Conservation (phyloP, 2,797 vertebrate species). For the Pangasius krempfi region DNA sequence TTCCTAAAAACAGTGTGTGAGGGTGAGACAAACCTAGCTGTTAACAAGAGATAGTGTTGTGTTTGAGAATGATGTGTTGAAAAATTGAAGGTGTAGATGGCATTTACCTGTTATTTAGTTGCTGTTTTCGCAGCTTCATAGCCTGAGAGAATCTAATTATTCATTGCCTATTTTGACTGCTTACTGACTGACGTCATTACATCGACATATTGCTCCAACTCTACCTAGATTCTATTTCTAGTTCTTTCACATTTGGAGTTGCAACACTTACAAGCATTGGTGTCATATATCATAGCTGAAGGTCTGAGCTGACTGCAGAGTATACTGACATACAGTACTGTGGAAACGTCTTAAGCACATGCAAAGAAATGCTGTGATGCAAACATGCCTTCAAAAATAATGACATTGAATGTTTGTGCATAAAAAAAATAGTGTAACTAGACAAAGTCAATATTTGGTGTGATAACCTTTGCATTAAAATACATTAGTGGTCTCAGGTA, state of each 20-base stretch:
- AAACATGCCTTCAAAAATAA: neutral
- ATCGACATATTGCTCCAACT: neutral
- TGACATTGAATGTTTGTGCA: neutral
- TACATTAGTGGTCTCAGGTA: neutral
- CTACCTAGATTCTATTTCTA: conserved; percentile 10
- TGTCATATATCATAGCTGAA: conserved; percentile 3
- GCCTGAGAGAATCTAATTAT: conserved; percentile 15
- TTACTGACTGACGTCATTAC: neutral
- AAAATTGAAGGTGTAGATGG: conserved; percentile 21
- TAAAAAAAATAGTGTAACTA: no score
- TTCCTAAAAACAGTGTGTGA: conserved; percentile 3
- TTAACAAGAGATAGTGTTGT: conserved; percentile 25
- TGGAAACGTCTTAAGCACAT: neutral
- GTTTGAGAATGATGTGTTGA: conserved; percentile 26
- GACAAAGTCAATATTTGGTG: neutral
- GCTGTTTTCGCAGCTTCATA: conserved; percentile 9
- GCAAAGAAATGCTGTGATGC: neutral
- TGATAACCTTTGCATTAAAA: neutral
- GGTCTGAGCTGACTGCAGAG: neutral
- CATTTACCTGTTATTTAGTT: conserved; percentile 18
- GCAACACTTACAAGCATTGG: conserved; percentile 4
- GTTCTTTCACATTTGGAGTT: neutral
- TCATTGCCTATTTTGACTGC: neutral
- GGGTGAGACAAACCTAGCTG: conserved; percentile 13
- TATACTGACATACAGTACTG: neutral